phyloP scores from a whole-genome alignment of 2,797 vertebrate genomes.

The Coilia nasus region DNA sequence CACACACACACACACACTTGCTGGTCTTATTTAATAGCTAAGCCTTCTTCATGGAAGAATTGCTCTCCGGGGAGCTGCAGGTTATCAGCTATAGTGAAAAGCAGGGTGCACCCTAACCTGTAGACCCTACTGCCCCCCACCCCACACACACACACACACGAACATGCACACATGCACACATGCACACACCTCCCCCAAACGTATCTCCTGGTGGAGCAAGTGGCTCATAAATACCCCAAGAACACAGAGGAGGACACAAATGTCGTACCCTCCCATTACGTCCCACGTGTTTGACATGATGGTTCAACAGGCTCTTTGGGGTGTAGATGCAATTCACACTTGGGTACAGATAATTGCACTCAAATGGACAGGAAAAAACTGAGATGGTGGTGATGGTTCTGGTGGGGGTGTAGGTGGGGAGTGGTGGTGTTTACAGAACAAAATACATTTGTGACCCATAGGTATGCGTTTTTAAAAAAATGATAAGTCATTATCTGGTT shows the following conservation, averaged over 20 bases:
- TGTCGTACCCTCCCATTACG: constrained; percentile 55
- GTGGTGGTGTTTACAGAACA: too few species aligned
- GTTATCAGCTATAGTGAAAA: constrained; percentile 58
- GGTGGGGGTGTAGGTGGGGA: too few species aligned
- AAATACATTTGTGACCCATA: too few species aligned
- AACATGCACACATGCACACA: not conserved
- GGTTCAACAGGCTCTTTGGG: constrained; percentile 62
- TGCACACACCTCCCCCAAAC: not conserved
- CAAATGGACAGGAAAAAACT: constrained; percentile 52
- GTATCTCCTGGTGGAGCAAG: constrained; percentile 51
- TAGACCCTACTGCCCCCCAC: constrained; percentile 46
- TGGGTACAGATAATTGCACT: constrained; percentile 55
- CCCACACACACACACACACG: constrained; percentile 14
- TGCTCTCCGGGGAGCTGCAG: constrained; percentile 55
- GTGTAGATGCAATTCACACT: constrained; percentile 41
- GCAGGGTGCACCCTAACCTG: constrained; percentile 50
- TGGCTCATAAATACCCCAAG: constrained; percentile 65
- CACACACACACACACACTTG: too few species aligned
- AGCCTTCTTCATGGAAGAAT: constrained; percentile 39
- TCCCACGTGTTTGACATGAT: constrained; percentile 58
- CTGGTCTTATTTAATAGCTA: constrained; percentile 21
- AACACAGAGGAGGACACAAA: constrained; percentile 62
- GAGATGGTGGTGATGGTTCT: constrained; percentile 64
- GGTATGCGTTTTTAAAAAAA: too few species aligned
- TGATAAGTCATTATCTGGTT: constrained; percentile 78